A percentile compares a stretch with the other conserved stretches of the same genome.
Evolutionary conservation across 1,140 invertebrate genomes (phyloP).

Genomic region (Trachymyrmex septentrionalis): DNA sequence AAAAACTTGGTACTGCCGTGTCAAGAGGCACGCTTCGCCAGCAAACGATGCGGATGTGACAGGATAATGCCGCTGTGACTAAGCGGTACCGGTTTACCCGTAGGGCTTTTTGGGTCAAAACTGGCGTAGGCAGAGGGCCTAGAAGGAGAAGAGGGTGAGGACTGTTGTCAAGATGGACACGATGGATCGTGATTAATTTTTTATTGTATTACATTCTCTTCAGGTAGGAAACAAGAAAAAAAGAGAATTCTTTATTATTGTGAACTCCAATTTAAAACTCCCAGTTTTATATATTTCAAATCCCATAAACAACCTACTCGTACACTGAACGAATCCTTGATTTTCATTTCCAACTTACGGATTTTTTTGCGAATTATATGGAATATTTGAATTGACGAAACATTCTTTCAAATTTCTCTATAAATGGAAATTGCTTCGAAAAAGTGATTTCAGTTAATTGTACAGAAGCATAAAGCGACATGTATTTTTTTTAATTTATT

Average conservation of each 20-base stretch:
- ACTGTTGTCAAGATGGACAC: background rate
- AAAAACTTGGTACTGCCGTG: constrained; percentile 72
- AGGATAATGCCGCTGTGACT: constrained; percentile 56
- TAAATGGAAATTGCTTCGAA: constrained; percentile 6
- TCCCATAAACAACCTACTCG: background rate
- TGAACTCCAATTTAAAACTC: background rate
- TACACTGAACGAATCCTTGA: background rate
- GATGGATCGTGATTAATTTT: background rate
- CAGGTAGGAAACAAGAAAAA: background rate
- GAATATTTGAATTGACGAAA: constrained; percentile 14
- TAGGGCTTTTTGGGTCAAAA: constrained; percentile 42
- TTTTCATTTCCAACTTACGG: background rate
- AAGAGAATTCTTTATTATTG: background rate
- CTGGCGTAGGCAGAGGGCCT: background rate
- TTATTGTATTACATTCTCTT: background rate
- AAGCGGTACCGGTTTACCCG: constrained; percentile 31
- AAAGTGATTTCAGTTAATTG: constrained; percentile 9
- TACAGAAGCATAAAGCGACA: background rate
- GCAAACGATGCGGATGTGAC: constrained; percentile 53
- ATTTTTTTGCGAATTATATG: background rate
- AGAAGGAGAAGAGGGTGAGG: too few species aligned
- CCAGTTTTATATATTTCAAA: background rate
- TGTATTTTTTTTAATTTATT: background rate
- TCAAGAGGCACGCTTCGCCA: constrained; percentile 50
- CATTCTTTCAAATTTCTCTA: background rate